phyloP scores from a whole-genome alignment of 1,140 invertebrate genomes.

The Rhagoletis zephyria region DNA sequence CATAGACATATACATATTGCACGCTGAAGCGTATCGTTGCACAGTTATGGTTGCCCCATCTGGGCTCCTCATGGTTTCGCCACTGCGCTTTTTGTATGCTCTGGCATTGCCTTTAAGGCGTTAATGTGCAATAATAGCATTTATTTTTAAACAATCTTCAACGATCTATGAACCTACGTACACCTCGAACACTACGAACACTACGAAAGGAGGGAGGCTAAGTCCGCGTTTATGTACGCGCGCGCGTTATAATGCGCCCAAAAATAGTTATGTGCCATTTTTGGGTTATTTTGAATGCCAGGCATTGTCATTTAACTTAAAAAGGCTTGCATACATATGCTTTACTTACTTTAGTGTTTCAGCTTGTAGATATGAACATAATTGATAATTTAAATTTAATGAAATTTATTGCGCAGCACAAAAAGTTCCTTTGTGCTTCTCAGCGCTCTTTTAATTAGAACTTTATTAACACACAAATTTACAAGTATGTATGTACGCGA shows the following conservation, averaged over 20 bases:
- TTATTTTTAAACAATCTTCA: conserved; percentile 43
- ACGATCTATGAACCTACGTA: not conserved
- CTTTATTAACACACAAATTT: not conserved
- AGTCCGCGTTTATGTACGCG: not conserved
- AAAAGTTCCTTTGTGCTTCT: conserved; percentile 1
- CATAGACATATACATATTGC: not conserved
- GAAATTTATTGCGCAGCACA: conserved; percentile 7
- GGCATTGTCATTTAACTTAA: not conserved
- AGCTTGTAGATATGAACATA: no score
- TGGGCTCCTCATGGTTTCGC: not conserved
- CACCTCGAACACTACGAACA: not conserved
- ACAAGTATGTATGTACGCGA: not conserved
- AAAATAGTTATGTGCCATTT: not conserved
- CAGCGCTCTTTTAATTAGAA: conserved; percentile 3
- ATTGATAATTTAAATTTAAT: conserved; percentile 24
- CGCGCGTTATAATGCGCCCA: not conserved
- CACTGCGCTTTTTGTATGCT: not conserved
- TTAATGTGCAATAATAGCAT: conserved; percentile 30
- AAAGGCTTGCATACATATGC: not conserved
- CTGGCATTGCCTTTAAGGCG: conserved; percentile 20
- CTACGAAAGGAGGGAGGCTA: not conserved
- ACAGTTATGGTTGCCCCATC: not conserved
- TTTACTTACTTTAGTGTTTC: not conserved
- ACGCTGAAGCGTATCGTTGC: not conserved
- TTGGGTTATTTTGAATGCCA: not conserved